Base-by-base conservation (phyloP, 1,140 invertebrate genomes). In the Hypsibius dujardini region DNA sequence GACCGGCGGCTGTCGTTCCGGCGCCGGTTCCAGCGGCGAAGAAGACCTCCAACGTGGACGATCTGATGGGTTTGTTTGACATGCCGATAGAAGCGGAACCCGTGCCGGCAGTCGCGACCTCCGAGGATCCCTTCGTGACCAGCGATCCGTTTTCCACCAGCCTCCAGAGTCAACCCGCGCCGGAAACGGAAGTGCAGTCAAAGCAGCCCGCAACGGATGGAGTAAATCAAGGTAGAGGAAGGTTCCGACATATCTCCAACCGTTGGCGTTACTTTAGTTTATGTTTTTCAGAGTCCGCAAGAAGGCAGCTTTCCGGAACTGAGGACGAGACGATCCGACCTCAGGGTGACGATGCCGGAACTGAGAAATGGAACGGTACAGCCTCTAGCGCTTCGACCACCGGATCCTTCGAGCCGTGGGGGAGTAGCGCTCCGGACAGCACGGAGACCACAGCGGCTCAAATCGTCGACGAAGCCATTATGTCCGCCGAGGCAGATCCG, bases 31-130 rank as follows among this genome's bases (percentile, higher is more conserved):
- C 62, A 14, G 12, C 42, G 12, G 7, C 62, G 7, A 7, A 12
- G 3, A 67, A 67, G 62, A 67, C 7, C 3, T 67, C 62, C 42
- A 67, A 56, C n/a, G n/a, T 67, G 12, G 62, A 67, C 45, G 62
- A 67, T 42, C 45, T 67, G 45, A 12, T 67, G 7, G 62, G 62
- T 67, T 42, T 67, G 12, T 67, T 67, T 42, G 62, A 67, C 45
- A 42, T 42, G 42, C 7, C 62, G 42, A 42, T 42, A 14, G 7
- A 12, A 14, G 45, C 12, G 3, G 7, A 67, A 3, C 12, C 62
- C 3, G 62, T 42, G 62, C 7, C 62, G 12, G 62, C 7, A 42
- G 42, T 3, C 42, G 45, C 62, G 7, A 42, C 42, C 12, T 56
- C 50, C 50, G 50, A 56, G n/a, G n/a, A n/a, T n/a, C n/a, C n/a